Percentiles rank a stretch among this genome's conserved stretches.
phyloP scores from a whole-genome alignment of 1,140 invertebrate species.

The Arion vulgaris region DNA sequence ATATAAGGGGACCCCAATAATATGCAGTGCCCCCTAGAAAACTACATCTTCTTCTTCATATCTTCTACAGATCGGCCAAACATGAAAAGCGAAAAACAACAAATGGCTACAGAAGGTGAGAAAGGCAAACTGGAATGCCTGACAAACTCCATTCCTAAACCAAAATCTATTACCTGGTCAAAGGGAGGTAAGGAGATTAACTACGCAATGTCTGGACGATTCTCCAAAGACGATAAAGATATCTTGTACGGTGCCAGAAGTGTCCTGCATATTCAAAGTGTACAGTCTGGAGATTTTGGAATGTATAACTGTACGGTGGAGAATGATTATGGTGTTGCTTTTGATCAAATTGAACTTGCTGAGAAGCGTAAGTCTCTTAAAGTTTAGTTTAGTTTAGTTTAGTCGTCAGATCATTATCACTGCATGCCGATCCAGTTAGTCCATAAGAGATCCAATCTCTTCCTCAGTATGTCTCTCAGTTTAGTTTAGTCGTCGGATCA shows the following conservation, averaged over 20 bases:
- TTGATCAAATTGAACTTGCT: constrained; percentile 85
- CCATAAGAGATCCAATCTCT: no score
- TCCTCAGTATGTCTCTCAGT: no score
- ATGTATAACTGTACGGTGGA: constrained; percentile 94
- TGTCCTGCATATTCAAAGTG: constrained; percentile 87
- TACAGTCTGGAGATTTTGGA: constrained; percentile 88
- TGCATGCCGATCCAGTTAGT: no score
- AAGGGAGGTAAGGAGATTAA: constrained; percentile 87
- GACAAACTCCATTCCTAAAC: constrained; percentile 89
- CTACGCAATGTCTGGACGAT: constrained; percentile 68
- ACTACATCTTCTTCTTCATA: no score
- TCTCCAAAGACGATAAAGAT: constrained; percentile 68
- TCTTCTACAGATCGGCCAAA: constrained; percentile 81
- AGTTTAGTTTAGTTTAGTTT: not conserved
- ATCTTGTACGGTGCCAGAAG: constrained; percentile 79
- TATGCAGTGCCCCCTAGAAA: no score
- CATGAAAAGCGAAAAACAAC: constrained; percentile 86
- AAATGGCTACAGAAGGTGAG: constrained; percentile 87
- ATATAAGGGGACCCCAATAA: no score
- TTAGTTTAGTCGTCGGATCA: no score
- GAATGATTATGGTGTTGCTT: constrained; percentile 90
- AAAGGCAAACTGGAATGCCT: constrained; percentile 89
- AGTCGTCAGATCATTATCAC: no score
- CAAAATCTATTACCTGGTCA: constrained; percentile 82
- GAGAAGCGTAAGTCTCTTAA: constrained; percentile 84